Percentiles rank a stretch among this genome's conserved stretches.
Evolutionary conservation across 2,113 vertebrate genomes (phyloP).

Genomic region (Dermatemys mawii): DNA sequence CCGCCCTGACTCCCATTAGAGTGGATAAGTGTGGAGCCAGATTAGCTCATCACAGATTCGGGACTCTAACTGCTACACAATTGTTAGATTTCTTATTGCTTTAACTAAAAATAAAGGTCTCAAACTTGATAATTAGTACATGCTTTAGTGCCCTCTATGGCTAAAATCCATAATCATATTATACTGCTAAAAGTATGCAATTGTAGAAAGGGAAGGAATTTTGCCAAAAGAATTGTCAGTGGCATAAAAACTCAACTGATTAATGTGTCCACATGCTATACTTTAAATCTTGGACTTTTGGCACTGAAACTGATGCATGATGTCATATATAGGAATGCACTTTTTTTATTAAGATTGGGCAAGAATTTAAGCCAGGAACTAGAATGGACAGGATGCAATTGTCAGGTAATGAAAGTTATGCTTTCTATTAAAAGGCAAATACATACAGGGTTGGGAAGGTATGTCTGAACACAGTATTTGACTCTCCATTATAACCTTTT

Average conservation of each 20-base stretch:
- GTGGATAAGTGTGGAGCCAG: background rate
- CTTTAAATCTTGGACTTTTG: background rate
- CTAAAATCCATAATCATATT: background rate
- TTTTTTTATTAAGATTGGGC: background rate
- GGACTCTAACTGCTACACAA: background rate
- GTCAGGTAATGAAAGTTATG: background rate
- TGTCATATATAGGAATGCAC: background rate
- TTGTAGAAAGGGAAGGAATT: background rate
- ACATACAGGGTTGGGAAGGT: background rate
- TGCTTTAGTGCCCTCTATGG: background rate
- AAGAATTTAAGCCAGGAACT: background rate
- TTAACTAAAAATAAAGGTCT: too few species aligned
- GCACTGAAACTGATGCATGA: background rate
- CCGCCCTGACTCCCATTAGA: background rate
- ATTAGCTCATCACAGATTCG: background rate
- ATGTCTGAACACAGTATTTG: fast-evolving
- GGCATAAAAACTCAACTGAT: background rate
- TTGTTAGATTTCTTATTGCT: too few species aligned
- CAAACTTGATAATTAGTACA: too few species aligned
- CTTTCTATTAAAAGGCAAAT: background rate
- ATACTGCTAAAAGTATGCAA: background rate
- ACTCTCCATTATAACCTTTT: background rate
- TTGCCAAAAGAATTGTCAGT: background rate
- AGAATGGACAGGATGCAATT: background rate
- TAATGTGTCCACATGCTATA: background rate